Evolutionary conservation across 1,140 invertebrate genomes (phyloP).

Genomic region (Teleogryllus occipitalis): DNA sequence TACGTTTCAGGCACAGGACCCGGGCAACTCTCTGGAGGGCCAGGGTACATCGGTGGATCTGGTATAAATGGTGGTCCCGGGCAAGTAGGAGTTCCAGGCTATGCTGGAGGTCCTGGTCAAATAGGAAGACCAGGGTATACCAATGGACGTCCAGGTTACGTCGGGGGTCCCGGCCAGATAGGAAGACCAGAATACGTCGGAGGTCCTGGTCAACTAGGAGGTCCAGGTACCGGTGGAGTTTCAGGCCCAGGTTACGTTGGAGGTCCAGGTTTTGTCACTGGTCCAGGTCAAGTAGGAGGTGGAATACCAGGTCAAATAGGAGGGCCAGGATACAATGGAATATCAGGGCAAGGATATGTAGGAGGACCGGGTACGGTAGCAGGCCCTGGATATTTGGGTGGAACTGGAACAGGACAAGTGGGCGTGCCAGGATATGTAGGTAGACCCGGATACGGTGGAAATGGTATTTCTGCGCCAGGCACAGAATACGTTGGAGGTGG

Average conservation of each 20-base stretch:
- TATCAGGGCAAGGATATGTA: neutral
- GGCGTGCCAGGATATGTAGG: neutral
- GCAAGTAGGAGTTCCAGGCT: neutral
- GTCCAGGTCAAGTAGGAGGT: neutral
- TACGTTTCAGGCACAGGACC: neutral
- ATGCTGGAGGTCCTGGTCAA: neutral
- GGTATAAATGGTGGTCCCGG: conserved; percentile 17
- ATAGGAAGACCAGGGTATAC: conserved; percentile 6
- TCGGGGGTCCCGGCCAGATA: neutral
- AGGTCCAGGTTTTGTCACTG: neutral
- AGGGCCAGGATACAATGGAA: neutral
- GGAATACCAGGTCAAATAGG: neutral
- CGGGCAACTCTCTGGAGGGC: neutral
- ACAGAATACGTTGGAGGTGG: neutral
- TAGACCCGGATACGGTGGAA: neutral
- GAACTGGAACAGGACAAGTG: neutral
- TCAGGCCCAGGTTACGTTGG: no score
- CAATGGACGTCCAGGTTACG: neutral
- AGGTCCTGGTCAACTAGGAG: neutral
- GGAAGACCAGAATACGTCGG: neutral
- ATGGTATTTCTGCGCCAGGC: neutral
- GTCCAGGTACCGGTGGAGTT: neutral
- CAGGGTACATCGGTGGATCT: neutral
- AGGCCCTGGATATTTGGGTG: neutral
- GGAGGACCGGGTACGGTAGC: neutral